A percentile compares a stretch with the other conserved stretches of the same genome.
Evolutionary conservation across 2,113 vertebrate species (phyloP).

Genomic region (Daboia siamensis): DNA sequence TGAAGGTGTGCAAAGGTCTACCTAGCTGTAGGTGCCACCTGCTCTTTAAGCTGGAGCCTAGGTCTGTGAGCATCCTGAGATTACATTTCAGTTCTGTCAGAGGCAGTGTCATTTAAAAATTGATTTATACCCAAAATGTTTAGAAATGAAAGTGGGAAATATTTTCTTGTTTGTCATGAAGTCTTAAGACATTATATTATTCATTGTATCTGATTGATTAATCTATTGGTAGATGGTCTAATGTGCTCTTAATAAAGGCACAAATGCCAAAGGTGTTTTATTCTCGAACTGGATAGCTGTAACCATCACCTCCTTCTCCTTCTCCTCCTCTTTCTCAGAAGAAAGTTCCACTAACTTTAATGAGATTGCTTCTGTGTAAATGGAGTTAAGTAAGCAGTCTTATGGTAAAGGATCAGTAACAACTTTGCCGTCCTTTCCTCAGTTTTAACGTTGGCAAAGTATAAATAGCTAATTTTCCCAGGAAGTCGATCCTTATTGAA

Average conservation of each 20-base stretch:
- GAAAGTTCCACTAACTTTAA: neutral
- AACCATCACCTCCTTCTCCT: neutral
- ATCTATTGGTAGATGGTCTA: neutral
- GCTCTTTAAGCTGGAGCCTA: neutral
- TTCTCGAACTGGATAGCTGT: neutral
- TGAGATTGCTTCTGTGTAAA: neutral
- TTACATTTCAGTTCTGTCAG: neutral
- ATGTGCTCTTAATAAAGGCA: neutral
- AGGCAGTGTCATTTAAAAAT: neutral
- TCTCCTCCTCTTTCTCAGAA: neutral
- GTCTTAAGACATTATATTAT: neutral
- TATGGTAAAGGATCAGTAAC: neutral
- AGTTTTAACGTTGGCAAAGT: neutral
- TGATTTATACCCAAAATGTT: neutral
- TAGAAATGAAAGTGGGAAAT: neutral
- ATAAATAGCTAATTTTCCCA: neutral
- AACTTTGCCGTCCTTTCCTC: neutral
- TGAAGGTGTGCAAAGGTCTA: neutral
- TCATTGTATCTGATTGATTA: neutral
- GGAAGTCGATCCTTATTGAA: neutral
- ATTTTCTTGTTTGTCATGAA: neutral
- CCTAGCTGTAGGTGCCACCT: neutral
- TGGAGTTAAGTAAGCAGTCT: neutral
- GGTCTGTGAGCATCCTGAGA: neutral
- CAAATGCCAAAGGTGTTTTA: neutral